Evolutionary conservation across 2,797 vertebrate genomes (phyloP), one percentile per base, ranked within the genome.

Genomic region (Acestrorhynchus altus): DNA sequence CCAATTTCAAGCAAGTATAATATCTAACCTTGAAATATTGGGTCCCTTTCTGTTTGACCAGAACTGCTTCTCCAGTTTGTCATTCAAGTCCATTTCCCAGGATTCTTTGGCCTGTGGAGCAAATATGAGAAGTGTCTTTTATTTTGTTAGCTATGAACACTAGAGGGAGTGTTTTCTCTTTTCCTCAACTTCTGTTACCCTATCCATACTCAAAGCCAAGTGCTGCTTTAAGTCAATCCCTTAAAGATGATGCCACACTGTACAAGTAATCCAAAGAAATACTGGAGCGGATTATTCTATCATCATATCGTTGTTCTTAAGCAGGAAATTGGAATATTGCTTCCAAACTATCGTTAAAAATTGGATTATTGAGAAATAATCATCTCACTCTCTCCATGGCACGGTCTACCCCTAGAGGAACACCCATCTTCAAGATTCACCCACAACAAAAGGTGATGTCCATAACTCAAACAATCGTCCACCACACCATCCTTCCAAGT

Each of bases 371-470:
- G n/a, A n/a, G n/a, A n/a, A n/a, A n/a, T n/a, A n/a, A n/a, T n/a
- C n/a, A n/a, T n/a, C n/a, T n/a, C n/a, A n/a, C n/a, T n/a, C n/a
- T 99, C 88, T 98, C 96, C 91, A 99, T 93, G 74, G 97, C 96
- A 83, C 95, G 94, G 90, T 99, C 97, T 0, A 99, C 96, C 76
- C 97, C 97, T 0, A 97, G 92, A 35, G 97, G 97, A 90, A 99
- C 89, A 35, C 94, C 93, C 2, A 94, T 99, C 97, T 84, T 97
- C 96, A 46, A n/a, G 94, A 95, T 88, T 99, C 95, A 0, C 97
- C 96, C 65, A 99, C 95, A 0, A 90, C 83, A n/a, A 99, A n/a
- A 98, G 24, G 85, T 91, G 81, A 96, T 91, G 0, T 98, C 96
- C 96, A 93, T 86, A 92, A 93, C 86, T 99, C 97, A 39, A 99